Base-by-base conservation (phyloP, 1,140 invertebrate genomes). In the Macrocentrus cingulum region DNA sequence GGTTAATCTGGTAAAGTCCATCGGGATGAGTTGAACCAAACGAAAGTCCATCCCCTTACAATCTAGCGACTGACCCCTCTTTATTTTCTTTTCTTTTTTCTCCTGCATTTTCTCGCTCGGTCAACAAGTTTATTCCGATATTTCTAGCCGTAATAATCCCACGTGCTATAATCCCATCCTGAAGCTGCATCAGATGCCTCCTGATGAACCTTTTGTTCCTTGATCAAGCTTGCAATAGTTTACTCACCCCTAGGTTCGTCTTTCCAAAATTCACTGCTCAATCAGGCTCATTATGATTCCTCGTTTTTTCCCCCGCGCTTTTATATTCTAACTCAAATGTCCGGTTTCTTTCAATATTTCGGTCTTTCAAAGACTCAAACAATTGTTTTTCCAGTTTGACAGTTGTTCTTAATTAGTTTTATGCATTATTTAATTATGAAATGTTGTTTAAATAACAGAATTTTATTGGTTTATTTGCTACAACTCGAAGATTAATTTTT, bases 1-100 rank as follows among this genome's bases (percentile, higher is more conserved):
- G 65, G 65, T 71, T 72, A 72, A 72, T 72, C 70, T 70, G 65
- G 54, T 72, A 72, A 57, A 72, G 62, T 71, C 69, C 64, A 59
- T 61, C 56, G 69, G 61, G 63, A 70, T 62, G 62, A 63, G 57
- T 49, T 50, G 18, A 57, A 50, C 55, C 36, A 25, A 39, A 52
- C 36, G 11, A 29, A 16, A 16, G 18, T 29, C 53, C 15, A 22
- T 50, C 53, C 51, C 25, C 42, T 23, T 48, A 37, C 15, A 45
- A 53, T 56, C 18, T 51, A 42, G n/a, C n/a, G 51, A 64, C 61
- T 67, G 67, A 69, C 65, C 63, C 66, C 50, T 53, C 49, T 42
- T 52, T 60, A 13, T 15, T 23, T 49, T 42, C 46, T 49, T 37
- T 32, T 48, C 23, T 42, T 19, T 29, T 48, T n/a, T 48, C 36